Percentiles rank a stretch among this genome's conserved stretches.
phyloP scores from a whole-genome alignment of 2,113 vertebrate species.

The Centropus unirufus region DNA sequence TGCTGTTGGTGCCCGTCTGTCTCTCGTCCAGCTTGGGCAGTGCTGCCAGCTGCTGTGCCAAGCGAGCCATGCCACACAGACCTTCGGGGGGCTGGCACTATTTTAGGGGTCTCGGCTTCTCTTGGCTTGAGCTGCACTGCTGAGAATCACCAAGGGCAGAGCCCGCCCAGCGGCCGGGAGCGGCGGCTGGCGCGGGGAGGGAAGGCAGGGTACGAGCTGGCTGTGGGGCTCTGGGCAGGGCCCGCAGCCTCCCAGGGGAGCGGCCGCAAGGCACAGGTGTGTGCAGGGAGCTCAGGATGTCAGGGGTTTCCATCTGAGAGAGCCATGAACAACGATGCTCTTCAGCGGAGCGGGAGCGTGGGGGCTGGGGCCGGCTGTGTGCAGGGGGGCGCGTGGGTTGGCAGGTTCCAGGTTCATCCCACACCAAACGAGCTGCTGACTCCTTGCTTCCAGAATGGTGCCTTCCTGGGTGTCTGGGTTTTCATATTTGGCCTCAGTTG shows the following conservation, averaged over 20 bases:
- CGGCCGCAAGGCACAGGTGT: background rate
- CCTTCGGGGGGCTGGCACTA: background rate
- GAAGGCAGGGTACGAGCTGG: background rate
- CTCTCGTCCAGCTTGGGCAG: slow-evolving; percentile 17
- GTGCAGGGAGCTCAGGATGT: background rate
- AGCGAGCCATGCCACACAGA: background rate
- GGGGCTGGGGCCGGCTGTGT: background rate
- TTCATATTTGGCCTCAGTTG: background rate
- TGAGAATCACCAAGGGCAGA: background rate
- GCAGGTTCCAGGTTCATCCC: background rate
- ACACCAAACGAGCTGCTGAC: background rate
- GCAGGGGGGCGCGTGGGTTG: background rate
- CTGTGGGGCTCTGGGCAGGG: background rate
- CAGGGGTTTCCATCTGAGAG: background rate
- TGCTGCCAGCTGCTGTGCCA: background rate
- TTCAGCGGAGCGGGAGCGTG: background rate
- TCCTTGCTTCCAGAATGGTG: background rate
- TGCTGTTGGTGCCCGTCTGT: slow-evolving; percentile 27
- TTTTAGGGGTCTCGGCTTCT: background rate
- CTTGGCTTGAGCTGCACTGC: background rate
- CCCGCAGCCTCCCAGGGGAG: background rate
- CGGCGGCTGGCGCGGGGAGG: background rate
- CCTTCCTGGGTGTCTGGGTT: background rate
- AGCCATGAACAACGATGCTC: background rate
- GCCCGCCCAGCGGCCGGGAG: background rate